Conservation (phyloP, 2,888 invertebrate species). For the Diadromus collaris region DNA sequence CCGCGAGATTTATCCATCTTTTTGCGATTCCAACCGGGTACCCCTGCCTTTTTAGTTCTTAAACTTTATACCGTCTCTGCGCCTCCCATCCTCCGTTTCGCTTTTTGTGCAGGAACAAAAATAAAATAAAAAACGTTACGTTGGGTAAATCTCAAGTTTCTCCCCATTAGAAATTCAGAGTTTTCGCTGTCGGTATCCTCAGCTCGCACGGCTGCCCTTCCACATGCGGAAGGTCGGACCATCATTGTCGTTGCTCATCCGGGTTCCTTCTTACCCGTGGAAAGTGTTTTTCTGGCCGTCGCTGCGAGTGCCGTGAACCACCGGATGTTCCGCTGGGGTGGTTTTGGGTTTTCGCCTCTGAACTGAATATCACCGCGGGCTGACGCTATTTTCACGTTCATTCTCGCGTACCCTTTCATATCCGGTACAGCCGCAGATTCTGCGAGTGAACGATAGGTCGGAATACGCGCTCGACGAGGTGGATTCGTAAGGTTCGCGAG, state of each 20-base stretch:
- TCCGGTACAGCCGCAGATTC: neutral
- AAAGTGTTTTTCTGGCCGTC: neutral
- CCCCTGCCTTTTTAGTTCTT: conserved; percentile 6
- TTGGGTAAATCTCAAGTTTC: neutral
- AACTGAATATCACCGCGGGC: conserved; percentile 27
- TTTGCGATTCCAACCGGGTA: neutral
- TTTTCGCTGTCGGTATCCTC: conserved; percentile 2
- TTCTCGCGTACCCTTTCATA: neutral
- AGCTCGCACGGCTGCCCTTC: neutral
- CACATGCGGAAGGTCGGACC: neutral
- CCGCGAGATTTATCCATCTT: conserved; percentile 7
- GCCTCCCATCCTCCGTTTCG: neutral
- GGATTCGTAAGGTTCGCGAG: conserved; percentile 34
- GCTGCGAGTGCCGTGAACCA: neutral
- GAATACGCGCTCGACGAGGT: conserved; percentile 50
- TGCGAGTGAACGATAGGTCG: conserved; percentile 38
- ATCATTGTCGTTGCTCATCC: conserved; percentile 35
- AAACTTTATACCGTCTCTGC: neutral
- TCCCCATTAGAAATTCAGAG: conserved; percentile 6
- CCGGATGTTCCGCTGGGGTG: conserved; percentile 14
- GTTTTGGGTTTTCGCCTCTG: conserved; percentile 32
- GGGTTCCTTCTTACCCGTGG: conserved; percentile 33
- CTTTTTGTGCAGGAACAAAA: neutral
- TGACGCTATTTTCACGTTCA: neutral
- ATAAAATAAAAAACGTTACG: neutral